These are phyloP conservation scores for Lucilia cuprina DNA, from an alignment of 1,140 invertebrate species.

Conservation along the genomic window DNA sequence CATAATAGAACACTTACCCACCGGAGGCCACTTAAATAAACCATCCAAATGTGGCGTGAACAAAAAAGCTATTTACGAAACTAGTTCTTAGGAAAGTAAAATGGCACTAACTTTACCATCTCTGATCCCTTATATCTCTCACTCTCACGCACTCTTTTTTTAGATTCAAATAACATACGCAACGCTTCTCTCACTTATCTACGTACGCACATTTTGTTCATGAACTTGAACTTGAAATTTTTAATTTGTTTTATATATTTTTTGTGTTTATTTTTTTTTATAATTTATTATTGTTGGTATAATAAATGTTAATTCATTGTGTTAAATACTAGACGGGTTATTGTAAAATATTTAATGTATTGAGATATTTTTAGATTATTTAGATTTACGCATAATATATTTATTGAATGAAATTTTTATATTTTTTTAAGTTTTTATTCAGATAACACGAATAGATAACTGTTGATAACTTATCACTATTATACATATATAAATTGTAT, in stretches of 20 bases:
- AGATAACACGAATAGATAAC: neutral
- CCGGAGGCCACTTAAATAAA: no score
- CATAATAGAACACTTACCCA: no score
- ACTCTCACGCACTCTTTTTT: neutral
- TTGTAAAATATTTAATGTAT: neutral
- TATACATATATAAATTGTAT: no score
- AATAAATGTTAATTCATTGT: neutral
- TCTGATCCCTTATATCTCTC: no score
- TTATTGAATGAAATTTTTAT: neutral
- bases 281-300: neutral
- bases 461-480: no score
- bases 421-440: neutral
- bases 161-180: neutral
- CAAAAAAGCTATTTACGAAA: no score
- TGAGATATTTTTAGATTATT: neutral
- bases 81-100: no score
- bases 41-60: no score
- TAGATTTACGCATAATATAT: neutral
- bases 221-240: constrained; percentile 7
- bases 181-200: neutral
- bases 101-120: no score
- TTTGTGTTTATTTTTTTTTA: neutral
- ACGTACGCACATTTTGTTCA: neutral
- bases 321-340: neutral
- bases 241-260: neutral